Base-by-base conservation (phyloP, 92 coral and sea anemone species). In the Pocillopora meandrina region DNA sequence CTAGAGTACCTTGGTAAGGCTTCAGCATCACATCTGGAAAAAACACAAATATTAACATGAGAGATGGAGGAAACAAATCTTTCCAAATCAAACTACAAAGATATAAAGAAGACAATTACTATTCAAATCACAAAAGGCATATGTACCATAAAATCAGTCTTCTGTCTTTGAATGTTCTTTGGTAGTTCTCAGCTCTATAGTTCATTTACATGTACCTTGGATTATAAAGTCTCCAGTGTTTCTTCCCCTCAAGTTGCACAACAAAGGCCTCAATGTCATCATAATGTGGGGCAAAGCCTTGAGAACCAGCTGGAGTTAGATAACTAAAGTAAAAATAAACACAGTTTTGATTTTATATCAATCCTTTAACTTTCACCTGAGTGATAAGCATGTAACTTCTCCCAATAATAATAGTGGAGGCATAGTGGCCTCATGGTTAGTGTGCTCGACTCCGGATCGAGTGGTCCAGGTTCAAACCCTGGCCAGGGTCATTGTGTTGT, bases 201-300 rank as follows among this genome's bases (percentile, higher is more conserved):
- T 17, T 0, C 4, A 62, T 16, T 31, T 67, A 16, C 19, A 5
- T 19, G 58, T 69, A 92, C 90, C 99, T 90, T 20, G 95, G 96
- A 68, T 87, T 92, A 76, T 96, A 96, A 15, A 96, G 95, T 71
- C 95, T 91, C 99, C 99, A 96, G 89, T 96, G 99, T 76, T 96
- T 96, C 77, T 83, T 91, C 6, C 99, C 99, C 78, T 96, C 99
- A 52, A 96, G 92, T 69, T 96, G 99, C 10, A 96, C 85, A 59
- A 96, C 91, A 87, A 96, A 96, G 9, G 99, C 99, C 84, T 96
- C 99, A 86, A 96, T 95, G 89, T 96, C 99, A 73, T 96, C 99
- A 69, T 94, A 96, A 69, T 96, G 99, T n/a, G 99, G 99, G 1
- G 99, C 99, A 92, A 96, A 96, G 49, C 99, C 99, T 91, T 96